A percentile compares a stretch with the other conserved stretches of the same genome.
phyloP scores from a whole-genome alignment of 2,113 vertebrate species.

The Alectura lathami region DNA sequence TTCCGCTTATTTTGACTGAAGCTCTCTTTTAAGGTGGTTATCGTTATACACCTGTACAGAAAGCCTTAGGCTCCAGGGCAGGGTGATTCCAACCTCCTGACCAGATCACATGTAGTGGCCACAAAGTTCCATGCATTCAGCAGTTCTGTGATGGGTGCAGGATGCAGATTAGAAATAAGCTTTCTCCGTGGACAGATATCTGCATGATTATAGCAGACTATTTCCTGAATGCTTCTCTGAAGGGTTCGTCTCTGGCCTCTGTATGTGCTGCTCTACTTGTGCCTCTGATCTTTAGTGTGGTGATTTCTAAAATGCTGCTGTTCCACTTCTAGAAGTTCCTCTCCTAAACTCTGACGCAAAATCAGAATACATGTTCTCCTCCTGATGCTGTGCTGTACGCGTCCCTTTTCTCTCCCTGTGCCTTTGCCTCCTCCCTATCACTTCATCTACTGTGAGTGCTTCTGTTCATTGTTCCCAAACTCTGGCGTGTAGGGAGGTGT shows the following conservation, averaged over 20 bases:
- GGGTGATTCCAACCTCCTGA: neutral
- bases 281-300: neutral
- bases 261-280: neutral
- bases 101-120: neutral
- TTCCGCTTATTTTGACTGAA: neutral
- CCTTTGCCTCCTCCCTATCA: neutral
- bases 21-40: neutral
- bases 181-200: neutral
- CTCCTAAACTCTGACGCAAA: neutral
- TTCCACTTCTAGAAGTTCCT: neutral
- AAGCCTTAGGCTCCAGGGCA: neutral
- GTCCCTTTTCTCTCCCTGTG: neutral
- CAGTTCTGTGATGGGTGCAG: neutral
- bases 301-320: neutral
- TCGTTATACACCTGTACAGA: neutral
- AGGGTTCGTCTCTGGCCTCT: neutral
- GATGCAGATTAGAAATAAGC: neutral
- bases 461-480: neutral
- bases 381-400: neutral
- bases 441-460: neutral
- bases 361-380: neutral
- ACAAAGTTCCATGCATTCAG: neutral
- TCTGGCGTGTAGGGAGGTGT: neutral
- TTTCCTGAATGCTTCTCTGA: neutral
- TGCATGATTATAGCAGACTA: neutral